A percentile compares a stretch with the other conserved stretches of the same genome.
Conservation (phyloP, 1,140 invertebrate species). For the Propsilocerus akamusi region DNA sequence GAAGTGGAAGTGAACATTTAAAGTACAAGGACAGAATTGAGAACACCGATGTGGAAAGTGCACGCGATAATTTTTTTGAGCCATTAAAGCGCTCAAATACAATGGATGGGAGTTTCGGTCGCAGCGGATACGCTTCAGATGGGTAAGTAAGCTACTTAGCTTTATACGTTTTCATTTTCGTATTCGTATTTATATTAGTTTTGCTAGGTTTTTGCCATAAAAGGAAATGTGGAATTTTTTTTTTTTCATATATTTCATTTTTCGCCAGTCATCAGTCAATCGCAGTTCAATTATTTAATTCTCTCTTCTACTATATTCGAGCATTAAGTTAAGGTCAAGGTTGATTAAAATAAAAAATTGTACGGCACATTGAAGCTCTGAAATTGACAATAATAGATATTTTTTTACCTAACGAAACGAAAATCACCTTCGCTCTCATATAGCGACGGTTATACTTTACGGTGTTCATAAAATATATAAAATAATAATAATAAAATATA, state of each 20-base stretch:
- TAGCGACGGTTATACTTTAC: no score
- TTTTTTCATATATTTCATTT: background rate
- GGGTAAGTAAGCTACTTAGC: conserved; percentile 2
- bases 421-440: background rate
- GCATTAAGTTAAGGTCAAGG: conserved; percentile 1
- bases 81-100: conserved; percentile 7
- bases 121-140: conserved; percentile 6
- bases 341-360: background rate
- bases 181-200: no score
- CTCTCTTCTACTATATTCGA: background rate
- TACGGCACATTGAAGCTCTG: background rate
- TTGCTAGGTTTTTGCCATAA: background rate
- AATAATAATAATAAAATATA: background rate
- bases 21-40: conserved; percentile 1
- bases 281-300: background rate
- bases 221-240: background rate
- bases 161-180: background rate
- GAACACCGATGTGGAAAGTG: background rate
- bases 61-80: conserved; percentile 4
- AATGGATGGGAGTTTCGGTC: conserved; percentile 6
- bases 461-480: no score
- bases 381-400: background rate
- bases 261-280: background rate
- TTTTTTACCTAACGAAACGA: background rate
- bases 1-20: background rate